Percentiles rank a stretch among this genome's conserved stretches.
phyloP scores from a whole-genome alignment of 2,888 invertebrate genomes.

The Steromphala cineraria region DNA sequence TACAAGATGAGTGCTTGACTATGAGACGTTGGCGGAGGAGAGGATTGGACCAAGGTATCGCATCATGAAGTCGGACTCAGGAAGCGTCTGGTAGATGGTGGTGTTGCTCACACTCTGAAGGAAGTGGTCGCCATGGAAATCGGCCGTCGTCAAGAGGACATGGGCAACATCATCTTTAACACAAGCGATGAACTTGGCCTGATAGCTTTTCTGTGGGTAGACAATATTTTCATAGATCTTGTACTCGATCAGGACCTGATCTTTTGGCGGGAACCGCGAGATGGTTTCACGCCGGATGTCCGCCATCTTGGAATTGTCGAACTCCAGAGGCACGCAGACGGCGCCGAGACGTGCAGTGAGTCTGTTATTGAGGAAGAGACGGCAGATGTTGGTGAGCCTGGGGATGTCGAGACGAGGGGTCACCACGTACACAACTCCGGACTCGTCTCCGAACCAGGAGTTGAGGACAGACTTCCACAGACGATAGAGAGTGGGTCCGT shows the following conservation, averaged over 20 bases:
- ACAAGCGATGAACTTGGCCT: conserved; percentile 63
- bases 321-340: conserved; percentile 54
- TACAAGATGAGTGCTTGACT: no score
- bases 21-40: conserved; percentile 31
- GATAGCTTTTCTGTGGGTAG: conserved; percentile 55
- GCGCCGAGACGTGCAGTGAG: conserved; percentile 57
- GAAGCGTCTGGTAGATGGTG: conserved; percentile 49
- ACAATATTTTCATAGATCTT: conserved; percentile 59
- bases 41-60: conserved; percentile 53
- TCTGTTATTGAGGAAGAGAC: conserved; percentile 54
- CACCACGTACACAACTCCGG: conserved; percentile 62
- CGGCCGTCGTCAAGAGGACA: conserved; percentile 63
- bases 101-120: conserved; percentile 48
- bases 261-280: conserved; percentile 45
- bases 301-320: conserved; percentile 47
- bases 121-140: conserved; percentile 61
- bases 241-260: conserved; percentile 66
- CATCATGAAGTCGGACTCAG: conserved; percentile 52
- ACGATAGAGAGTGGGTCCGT: conserved; percentile 62
- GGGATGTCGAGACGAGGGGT: conserved; percentile 64
- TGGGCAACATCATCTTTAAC: conserved; percentile 54
- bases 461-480: conserved; percentile 69
- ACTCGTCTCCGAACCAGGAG: conserved; percentile 60
- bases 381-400: conserved; percentile 63
- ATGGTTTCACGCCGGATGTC: conserved; percentile 53